Conservation (phyloP, 2,888 invertebrate species). For the Acanthosepion pharaonis region DNA sequence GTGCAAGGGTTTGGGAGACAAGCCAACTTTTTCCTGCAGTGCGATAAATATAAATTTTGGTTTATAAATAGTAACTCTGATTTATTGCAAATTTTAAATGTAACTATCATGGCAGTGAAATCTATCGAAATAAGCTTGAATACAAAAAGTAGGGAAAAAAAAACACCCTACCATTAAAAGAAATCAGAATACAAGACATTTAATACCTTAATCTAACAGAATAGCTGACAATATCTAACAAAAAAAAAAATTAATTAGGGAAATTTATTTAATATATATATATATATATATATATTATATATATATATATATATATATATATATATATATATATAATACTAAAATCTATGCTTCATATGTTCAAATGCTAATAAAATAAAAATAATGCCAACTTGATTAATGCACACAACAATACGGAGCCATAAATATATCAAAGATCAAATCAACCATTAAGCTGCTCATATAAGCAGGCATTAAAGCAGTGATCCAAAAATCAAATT, state of each 20-base stretch:
- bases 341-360: neutral
- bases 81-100: slow-evolving; percentile 3
- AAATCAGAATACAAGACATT: slow-evolving; percentile 11
- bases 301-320: no score
- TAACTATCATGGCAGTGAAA: slow-evolving; percentile 36
- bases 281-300: no score
- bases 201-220: neutral
- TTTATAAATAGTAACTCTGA: slow-evolving; percentile 40
- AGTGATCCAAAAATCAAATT: neutral
- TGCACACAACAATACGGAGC: slow-evolving; percentile 20
- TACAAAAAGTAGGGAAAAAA: neutral
- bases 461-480: neutral
- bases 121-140: slow-evolving; percentile 38
- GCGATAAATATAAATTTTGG: slow-evolving; percentile 44
- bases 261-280: neutral
- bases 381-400: neutral
- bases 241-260: neutral
- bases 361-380: neutral
- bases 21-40: slow-evolving; percentile 45
- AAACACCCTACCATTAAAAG: slow-evolving; percentile 23
- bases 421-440: neutral
- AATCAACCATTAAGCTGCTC: neutral
- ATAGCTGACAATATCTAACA: neutral
- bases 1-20: slow-evolving; percentile 44
- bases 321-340: neutral